phyloP scores from a whole-genome alignment of 2,797 vertebrate genomes.

The Cossypha dichroa region DNA sequence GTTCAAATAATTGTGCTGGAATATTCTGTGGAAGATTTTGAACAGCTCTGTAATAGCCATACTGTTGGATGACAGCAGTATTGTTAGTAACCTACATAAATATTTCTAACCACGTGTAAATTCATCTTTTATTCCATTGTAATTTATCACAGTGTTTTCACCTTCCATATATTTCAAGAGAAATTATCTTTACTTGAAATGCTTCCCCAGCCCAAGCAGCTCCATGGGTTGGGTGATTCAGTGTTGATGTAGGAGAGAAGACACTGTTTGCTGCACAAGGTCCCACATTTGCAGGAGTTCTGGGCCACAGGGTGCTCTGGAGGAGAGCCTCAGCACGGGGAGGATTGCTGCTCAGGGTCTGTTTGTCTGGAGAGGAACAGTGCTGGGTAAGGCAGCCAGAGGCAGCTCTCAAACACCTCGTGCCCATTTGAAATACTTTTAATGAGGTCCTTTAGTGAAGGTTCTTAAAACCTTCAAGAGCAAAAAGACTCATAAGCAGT shows the following conservation, averaged over 20 bases:
- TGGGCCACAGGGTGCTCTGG: not conserved
- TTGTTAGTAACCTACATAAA: not conserved
- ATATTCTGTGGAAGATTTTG: constrained; percentile 8
- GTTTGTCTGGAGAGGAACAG: not conserved
- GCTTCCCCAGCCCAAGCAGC: not conserved
- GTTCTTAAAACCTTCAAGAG: not conserved
- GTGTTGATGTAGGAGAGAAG: not conserved
- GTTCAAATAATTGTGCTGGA: constrained; percentile 21
- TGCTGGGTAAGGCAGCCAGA: not conserved
- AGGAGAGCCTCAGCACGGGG: accelerated
- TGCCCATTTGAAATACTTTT: not conserved
- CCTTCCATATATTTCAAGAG: not conserved
- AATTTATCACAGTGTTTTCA: not conserved
- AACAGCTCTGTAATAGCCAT: not conserved
- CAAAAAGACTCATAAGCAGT: not conserved
- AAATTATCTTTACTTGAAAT: not conserved
- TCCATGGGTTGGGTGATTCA: not conserved
- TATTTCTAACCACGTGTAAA: not conserved
- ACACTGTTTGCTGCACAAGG: not conserved
- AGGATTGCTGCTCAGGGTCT: not conserved
- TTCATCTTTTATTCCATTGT: not conserved
- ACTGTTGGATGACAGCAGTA: not conserved
- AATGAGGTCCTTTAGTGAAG: not conserved
- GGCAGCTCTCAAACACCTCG: not conserved
- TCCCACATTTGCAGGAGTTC: not conserved